These are phyloP conservation scores for Stramonita haemastoma DNA, from an alignment of 2,888 invertebrate genomes.

Conservation along the genomic window DNA sequence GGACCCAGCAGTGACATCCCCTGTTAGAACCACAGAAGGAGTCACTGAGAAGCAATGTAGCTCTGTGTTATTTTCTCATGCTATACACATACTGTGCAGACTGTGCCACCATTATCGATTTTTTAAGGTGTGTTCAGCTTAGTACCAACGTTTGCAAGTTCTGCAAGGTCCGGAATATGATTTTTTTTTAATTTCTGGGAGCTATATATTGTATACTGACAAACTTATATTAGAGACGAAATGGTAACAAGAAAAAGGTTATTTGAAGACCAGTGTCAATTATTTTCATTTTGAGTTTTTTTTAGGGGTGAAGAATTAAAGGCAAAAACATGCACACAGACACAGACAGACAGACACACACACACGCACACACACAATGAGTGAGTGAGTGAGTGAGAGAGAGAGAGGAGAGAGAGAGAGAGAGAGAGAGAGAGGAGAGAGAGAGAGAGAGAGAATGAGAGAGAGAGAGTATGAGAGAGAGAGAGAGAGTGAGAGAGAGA, in stretches of 20 bases:
- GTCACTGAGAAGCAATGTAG: not conserved
- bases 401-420: too few relatives aligned
- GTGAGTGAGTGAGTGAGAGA: not conserved
- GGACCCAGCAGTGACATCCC: not conserved
- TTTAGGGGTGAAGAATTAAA: not conserved
- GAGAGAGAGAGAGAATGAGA: too few relatives aligned
- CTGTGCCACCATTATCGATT: not conserved
- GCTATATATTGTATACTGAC: too few relatives aligned
- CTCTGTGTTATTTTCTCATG: not conserved
- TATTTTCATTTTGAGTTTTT: not conserved
- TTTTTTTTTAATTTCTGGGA: too few relatives aligned
- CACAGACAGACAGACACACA: too few relatives aligned
- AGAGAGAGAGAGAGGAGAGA: too few relatives aligned
- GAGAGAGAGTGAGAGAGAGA: too few relatives aligned
- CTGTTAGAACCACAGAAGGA: not conserved
- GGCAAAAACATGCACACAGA: not conserved
- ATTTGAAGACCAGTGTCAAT: not conserved
- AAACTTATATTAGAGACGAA: too few relatives aligned
- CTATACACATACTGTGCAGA: not conserved
- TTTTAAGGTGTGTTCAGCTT: too few relatives aligned
- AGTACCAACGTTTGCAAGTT: too few relatives aligned
- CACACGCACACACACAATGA: not conserved
- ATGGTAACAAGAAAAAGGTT: not conserved
- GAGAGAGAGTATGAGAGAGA: too few relatives aligned
- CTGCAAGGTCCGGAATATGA: too few relatives aligned